phyloP scores from a whole-genome alignment of 2,113 vertebrate genomes.

The Cyprinodon brontotheroides region DNA sequence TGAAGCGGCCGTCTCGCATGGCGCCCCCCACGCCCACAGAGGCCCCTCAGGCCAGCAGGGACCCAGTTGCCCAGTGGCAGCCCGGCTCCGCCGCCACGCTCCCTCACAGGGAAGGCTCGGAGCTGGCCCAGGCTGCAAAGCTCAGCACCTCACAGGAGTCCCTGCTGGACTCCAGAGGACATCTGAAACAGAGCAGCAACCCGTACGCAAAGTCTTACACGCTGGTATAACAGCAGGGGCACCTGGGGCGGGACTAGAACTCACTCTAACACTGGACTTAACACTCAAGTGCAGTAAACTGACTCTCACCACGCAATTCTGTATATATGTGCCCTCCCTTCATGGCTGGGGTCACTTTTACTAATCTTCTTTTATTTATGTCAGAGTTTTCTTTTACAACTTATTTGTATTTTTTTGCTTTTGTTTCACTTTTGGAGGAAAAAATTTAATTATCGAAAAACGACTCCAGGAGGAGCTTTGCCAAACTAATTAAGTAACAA shows the following conservation, averaged over 20 bases:
- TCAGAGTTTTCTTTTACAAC: constrained; percentile 70
- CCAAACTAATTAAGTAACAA: constrained; percentile 88
- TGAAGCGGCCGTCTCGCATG: constrained; percentile 90
- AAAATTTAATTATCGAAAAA: constrained; percentile 88
- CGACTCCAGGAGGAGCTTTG: constrained; percentile 83
- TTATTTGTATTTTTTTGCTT: constrained; percentile 63
- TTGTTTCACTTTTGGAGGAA: constrained; percentile 68
- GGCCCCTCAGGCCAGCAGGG: constrained; percentile 82
- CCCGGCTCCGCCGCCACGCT: constrained; percentile 91
- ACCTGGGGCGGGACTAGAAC: constrained; percentile 65
- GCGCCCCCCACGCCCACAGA: constrained; percentile 80
- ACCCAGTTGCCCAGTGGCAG: constrained; percentile 91
- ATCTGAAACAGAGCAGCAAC: constrained; percentile 95
- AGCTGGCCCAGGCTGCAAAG: constrained; percentile 96
- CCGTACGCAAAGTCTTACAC: constrained; percentile 99
- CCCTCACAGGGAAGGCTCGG: constrained; percentile 95
- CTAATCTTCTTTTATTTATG: constrained; percentile 79
- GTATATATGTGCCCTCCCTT: constrained; percentile 76
- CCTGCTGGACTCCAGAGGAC: constrained; percentile 97
- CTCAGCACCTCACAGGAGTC: constrained; percentile 99
- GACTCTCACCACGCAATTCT: constrained; percentile 78
- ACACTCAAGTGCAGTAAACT: constrained; percentile 80
- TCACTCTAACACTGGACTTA: constrained; percentile 76
- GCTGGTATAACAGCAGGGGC: constrained; percentile 96
- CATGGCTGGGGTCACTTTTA: constrained; percentile 72